Evolutionary conservation across 1,140 invertebrate genomes (phyloP).

Genomic region (Microvelia longipes): DNA sequence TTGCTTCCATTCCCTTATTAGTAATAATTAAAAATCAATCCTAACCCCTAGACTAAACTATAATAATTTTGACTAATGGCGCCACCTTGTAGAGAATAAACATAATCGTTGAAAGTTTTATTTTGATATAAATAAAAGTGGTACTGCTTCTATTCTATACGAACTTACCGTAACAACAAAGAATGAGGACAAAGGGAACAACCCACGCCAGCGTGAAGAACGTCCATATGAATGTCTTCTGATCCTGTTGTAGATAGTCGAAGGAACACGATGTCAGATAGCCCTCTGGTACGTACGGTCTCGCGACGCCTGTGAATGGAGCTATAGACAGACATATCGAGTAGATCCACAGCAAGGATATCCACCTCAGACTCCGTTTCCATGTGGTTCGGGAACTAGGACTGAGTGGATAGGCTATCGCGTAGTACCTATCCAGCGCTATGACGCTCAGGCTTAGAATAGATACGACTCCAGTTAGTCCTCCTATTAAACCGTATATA

Average conservation of each 20-base stretch:
- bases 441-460: constrained; percentile 54
- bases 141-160: too few species aligned
- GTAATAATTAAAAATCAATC: too few species aligned
- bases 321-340: constrained; percentile 45
- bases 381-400: constrained; percentile 40
- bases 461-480: constrained; percentile 50
- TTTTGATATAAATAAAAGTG: too few species aligned
- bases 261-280: constrained; percentile 66
- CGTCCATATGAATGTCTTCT: constrained; percentile 42
- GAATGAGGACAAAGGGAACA: constrained; percentile 48
- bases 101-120: too few species aligned
- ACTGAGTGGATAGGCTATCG: constrained; percentile 53
- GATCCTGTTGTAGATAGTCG: constrained; percentile 50
- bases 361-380: constrained; percentile 41
- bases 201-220: constrained; percentile 53
- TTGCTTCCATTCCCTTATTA: too few species aligned
- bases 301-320: constrained; percentile 48
- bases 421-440: constrained; percentile 51
- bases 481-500: constrained; percentile 53
- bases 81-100: too few species aligned
- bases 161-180: constrained; percentile 47
- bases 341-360: constrained; percentile 54
- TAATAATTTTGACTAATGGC: too few species aligned
- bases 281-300: constrained; percentile 59
- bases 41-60: too few species aligned